phyloP scores from a whole-genome alignment of 2,797 vertebrate species.

The Channallabes apus region DNA sequence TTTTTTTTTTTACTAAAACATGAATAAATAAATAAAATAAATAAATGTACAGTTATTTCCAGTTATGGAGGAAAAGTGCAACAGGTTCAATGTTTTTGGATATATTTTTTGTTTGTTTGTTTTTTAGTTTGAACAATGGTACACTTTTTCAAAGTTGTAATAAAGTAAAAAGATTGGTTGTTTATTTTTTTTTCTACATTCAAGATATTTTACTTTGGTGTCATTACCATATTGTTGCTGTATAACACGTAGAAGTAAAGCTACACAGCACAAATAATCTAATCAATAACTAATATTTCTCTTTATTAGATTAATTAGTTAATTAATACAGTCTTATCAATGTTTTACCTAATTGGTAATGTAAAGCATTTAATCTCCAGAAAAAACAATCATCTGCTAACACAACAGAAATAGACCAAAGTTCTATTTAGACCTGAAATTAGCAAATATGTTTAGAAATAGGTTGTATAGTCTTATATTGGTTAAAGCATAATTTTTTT shows the following conservation, averaged over 20 bases:
- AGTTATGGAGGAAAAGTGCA: background rate
- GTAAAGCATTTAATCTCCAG: background rate
- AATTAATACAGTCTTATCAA: background rate
- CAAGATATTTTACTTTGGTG: background rate
- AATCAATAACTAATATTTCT: background rate
- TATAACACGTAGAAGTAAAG: background rate
- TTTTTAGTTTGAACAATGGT: background rate
- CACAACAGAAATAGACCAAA: too few species aligned
- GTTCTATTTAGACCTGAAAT: background rate
- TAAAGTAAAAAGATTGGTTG: background rate
- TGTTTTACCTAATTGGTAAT: too few species aligned
- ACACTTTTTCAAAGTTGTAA: background rate
- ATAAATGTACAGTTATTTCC: background rate
- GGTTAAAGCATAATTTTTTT: background rate
- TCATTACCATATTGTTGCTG: background rate
- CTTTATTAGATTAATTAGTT: background rate
- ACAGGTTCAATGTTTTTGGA: background rate
- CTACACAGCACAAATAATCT: background rate
- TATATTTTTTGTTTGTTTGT: background rate
- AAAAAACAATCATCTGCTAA: background rate
- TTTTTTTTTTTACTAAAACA: background rate
- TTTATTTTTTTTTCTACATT: background rate
- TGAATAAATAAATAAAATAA: background rate
- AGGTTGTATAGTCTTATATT: background rate
- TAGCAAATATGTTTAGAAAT: background rate